Conservation (phyloP, 2,113 vertebrate genomes). For the Alexandromys fortis region DNA sequence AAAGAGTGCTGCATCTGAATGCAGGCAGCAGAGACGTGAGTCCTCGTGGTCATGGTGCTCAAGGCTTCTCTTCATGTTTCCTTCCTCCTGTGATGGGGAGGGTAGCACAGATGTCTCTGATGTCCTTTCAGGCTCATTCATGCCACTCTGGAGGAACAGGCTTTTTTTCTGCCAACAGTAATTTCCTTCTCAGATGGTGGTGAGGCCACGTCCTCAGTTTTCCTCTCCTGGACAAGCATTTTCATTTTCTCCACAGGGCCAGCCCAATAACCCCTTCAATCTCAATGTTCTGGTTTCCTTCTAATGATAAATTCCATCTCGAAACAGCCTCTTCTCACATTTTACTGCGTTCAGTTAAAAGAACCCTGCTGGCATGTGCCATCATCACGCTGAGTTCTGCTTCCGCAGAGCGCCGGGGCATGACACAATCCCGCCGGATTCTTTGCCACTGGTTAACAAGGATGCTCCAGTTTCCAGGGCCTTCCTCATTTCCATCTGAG, state of each 20-base stretch:
- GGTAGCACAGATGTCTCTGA: not conserved
- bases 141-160: not conserved
- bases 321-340: not conserved
- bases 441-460: not conserved
- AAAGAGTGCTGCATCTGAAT: not conserved
- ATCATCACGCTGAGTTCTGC: not conserved
- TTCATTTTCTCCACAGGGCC: not conserved
- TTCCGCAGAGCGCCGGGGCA: not conserved
- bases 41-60: accelerated
- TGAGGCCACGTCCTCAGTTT: not conserved
- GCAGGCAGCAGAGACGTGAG: not conserved
- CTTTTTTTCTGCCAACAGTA: not conserved
- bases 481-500: not conserved
- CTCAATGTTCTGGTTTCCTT: not conserved
- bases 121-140: not conserved
- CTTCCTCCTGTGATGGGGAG: not conserved
- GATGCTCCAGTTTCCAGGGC: not conserved
- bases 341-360: not conserved
- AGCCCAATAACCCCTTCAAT: not conserved
- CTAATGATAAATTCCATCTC: not conserved
- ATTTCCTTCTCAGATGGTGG: not conserved
- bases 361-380: not conserved
- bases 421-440: not conserved
- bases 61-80: not conserved
- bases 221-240: not conserved